Evolutionary conservation across 2,113 vertebrate species (phyloP).

Genomic region (Heterotis niloticus): DNA sequence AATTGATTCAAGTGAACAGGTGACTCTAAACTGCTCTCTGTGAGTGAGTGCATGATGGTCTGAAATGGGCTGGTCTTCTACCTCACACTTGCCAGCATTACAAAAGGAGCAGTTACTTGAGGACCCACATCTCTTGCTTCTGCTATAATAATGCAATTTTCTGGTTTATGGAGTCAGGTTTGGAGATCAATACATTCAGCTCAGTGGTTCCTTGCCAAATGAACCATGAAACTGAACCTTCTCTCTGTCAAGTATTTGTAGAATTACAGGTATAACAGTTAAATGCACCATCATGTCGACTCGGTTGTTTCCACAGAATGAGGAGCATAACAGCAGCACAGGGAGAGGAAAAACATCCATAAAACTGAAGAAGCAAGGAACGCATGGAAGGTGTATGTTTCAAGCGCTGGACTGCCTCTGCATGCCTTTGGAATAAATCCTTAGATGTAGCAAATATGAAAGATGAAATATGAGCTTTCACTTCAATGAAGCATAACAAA

Average conservation of each 20-base stretch:
- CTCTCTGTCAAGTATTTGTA: background rate
- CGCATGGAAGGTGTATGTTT: slow-evolving; percentile 37
- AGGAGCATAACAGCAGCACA: slow-evolving; percentile 2
- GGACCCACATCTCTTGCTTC: no score
- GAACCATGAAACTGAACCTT: background rate
- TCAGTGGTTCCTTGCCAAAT: background rate
- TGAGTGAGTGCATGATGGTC: no score
- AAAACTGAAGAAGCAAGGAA: slow-evolving; percentile 33
- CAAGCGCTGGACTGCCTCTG: slow-evolving; percentile 38
- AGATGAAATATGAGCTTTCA: slow-evolving; percentile 50
- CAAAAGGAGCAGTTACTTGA: no score
- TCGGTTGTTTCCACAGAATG: slow-evolving; percentile 14
- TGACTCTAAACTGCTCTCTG: no score
- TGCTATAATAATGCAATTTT: no score
- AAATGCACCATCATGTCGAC: slow-evolving; percentile 14
- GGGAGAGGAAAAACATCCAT: slow-evolving; percentile 4
- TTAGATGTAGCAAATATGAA: slow-evolving; percentile 42
- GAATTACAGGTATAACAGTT: slow-evolving; percentile 13
- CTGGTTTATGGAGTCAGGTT: background rate
- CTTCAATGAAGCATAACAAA: slow-evolving; percentile 53
- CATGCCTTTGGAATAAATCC: slow-evolving; percentile 44
- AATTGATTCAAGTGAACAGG: no score
- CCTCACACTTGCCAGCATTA: no score
- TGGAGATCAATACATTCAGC: background rate
- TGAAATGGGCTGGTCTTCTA: no score